Evolutionary conservation across 2,113 vertebrate genomes (phyloP), one percentile per base, ranked within the genome.

Genomic region (Sturnus vulgaris): DNA sequence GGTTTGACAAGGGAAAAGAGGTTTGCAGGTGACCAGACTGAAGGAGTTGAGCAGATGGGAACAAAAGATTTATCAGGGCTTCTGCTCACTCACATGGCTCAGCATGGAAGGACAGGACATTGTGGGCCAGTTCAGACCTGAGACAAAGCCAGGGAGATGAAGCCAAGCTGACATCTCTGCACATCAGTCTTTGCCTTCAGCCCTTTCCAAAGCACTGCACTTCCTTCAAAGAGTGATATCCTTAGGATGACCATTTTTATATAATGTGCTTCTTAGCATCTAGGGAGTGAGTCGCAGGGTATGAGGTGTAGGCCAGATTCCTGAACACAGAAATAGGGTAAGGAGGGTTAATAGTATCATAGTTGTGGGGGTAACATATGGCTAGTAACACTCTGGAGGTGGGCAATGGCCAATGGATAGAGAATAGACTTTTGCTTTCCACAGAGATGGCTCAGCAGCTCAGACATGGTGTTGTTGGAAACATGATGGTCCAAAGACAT

Each of bases 281-380:
- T 52, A 21, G 19, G 40, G 30, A 53, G 65, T 35, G 53, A 28
- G 12, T 81, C n/a, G 40, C 10, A 5, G 9, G 7, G 2, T 15
- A 39, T 27, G 28, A 93, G 27, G 28, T 35, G n/a, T n/a, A 37
- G 13, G 57, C 18, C 40, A 73, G 64, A 44, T 33, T 77, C 25
- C 68, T 69, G n/a, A 71, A 42, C 30, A 42, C 44, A n/a, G 64
- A 50, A 33, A 50, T 20, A 40, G 39, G 25, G 12, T 53, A 47
- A 72, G 44, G 33, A 86, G 78, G 19, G 15, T 25, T 64, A 57
- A 11, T 59, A 5, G 3, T 50, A 35, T 59, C 39, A 42, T 19
- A 37, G 23, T 7, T 8, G 2, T 4, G 4, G 13, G 37, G 5
- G 24, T 65, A 57, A 33, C 24, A 27, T 21, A 39, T 0, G 8